Evolutionary conservation across 2,113 vertebrate genomes (phyloP).

Genomic region (Eonycteris spelaea): DNA sequence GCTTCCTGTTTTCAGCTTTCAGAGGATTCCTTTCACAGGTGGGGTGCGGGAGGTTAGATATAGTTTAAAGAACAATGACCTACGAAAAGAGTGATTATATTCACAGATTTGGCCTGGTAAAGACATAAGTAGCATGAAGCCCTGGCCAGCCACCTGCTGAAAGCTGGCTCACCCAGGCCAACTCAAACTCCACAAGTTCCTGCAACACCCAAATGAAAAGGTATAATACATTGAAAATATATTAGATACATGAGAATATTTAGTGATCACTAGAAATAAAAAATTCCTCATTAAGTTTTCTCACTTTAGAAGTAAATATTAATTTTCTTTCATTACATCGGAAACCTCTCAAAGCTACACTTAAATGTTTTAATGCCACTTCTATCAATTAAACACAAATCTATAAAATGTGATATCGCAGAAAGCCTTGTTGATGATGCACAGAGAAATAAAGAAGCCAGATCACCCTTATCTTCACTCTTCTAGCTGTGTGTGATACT

Average conservation of each 20-base stretch:
- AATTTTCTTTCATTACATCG: conserved; percentile 28
- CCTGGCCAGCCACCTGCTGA: not conserved
- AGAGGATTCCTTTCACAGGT: not conserved
- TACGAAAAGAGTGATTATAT: not conserved
- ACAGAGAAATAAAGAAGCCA: not conserved
- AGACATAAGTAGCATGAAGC: not conserved
- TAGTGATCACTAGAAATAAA: not conserved
- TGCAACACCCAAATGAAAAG: not conserved
- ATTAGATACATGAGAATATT: not conserved
- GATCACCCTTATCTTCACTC: not conserved
- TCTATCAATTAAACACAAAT: not conserved
- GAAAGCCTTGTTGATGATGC: not conserved
- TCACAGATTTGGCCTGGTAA: not conserved
- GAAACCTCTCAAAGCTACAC: not conserved
- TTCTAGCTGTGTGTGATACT: not conserved
- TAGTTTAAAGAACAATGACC: conserved; percentile 2
- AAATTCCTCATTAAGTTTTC: not conserved
- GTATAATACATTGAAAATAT: not conserved
- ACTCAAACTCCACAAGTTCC: not conserved
- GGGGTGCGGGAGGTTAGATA: not conserved
- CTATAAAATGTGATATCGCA: not conserved
- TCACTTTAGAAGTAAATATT: conserved; percentile 39
- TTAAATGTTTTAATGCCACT: not conserved
- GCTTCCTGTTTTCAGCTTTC: conserved; percentile 46
- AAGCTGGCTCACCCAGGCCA: not conserved